phyloP scores from a whole-genome alignment of 1,140 invertebrate genomes.

The Drosophila ironensis region DNA sequence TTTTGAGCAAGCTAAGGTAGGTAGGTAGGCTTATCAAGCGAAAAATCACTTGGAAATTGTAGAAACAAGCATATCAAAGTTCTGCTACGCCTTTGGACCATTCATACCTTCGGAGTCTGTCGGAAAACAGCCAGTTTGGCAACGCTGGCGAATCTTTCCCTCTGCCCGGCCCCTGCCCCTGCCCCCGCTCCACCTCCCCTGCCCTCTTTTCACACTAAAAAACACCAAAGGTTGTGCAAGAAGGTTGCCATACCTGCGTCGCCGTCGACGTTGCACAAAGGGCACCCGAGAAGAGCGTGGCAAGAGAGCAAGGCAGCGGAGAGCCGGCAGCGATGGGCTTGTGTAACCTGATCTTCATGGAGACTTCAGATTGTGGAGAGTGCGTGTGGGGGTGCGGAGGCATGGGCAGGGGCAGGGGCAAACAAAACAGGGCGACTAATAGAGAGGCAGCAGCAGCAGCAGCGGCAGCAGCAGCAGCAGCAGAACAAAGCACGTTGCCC shows the following conservation, averaged over 20 bases:
- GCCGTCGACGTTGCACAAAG: conserved; percentile 14
- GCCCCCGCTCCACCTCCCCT: no score
- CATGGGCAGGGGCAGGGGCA: neutral
- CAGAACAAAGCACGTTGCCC: conserved; percentile 66
- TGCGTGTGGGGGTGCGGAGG: neutral
- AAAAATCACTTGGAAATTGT: no score
- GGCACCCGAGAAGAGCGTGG: conserved; percentile 3
- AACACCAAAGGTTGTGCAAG: conserved; percentile 10
- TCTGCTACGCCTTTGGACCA: no score
- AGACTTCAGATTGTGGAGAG: neutral
- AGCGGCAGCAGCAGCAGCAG: conserved; percentile 7
- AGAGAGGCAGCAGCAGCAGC: conserved; percentile 25
- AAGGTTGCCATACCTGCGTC: conserved; percentile 7
- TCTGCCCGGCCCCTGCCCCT: no score
- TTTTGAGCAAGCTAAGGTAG: no score
- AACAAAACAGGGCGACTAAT: neutral
- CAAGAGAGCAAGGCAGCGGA: neutral
- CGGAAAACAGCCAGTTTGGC: neutral
- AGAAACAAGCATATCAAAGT: no score
- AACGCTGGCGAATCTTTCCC: neutral
- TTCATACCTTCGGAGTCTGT: no score
- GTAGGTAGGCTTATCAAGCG: no score
- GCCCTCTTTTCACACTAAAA: neutral
- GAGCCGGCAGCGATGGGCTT: conserved; percentile 19
- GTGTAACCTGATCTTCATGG: conserved; percentile 63